These are phyloP conservation scores for human DNA, from an alignment of 2,113 vertebrate species.

Conservation along the genomic window DNA sequence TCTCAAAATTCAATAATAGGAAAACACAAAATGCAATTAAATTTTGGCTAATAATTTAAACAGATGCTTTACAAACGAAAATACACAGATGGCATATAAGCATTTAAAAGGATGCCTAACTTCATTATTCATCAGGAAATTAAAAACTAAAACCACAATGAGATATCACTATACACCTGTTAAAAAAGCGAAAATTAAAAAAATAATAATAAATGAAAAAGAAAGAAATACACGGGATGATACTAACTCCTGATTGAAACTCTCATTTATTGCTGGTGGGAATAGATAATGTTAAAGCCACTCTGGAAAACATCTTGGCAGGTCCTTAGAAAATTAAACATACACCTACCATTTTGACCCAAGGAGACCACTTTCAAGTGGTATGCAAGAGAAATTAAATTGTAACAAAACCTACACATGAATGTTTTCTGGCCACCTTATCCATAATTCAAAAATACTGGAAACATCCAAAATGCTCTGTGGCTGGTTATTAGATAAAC, in stretches of 20 bases:
- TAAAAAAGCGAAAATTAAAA: too few relatives aligned
- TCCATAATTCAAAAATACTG: neutral
- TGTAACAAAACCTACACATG: neutral
- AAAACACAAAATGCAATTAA: neutral
- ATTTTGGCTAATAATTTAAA: neutral
- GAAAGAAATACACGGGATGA: fast-evolving
- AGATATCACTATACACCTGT: too few relatives aligned
- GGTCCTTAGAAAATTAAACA: neutral
- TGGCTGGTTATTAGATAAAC: too few relatives aligned
- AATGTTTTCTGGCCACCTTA: neutral
- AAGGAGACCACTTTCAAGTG: neutral
- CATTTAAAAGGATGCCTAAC: neutral
- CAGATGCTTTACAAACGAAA: neutral
- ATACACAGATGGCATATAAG: neutral
- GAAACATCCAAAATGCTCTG: neutral
- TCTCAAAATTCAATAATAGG: neutral
- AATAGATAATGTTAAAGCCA: fast-evolving
- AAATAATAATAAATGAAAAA: neutral
- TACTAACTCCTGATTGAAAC: too few relatives aligned
- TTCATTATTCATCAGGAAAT: neutral
- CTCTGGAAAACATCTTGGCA: neutral
- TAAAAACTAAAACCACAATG: neutral
- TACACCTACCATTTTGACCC: neutral
- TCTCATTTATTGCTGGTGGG: fast-evolving
- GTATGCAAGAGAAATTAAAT: neutral